Evolutionary conservation across 2,113 vertebrate species (phyloP).

Genomic region (zebrafish (Danio rerio)): GRCz12tu NC_133196.1:17447501-17448000

Average conservation of each 20-base stretch:
- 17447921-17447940: neutral
- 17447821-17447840: neutral
- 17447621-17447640: conserved; percentile 48
- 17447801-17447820: conserved; percentile 30
- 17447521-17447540: conserved; percentile 58
- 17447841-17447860: neutral
- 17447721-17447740: conserved; percentile 28
- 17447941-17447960: neutral
- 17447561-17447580: conserved; percentile 25
- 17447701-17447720: conserved; percentile 40
- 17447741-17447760: conserved; percentile 26
- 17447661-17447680: conserved; percentile 31
- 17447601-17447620: conserved; percentile 46
- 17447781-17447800: neutral
- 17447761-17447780: neutral
- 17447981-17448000: neutral
- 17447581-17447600: conserved; percentile 38
- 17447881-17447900: neutral
- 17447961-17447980: neutral
- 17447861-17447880: neutral
- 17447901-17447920: neutral
- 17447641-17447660: conserved; percentile 45
- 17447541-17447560: conserved; percentile 53
- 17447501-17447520: conserved; percentile 66
- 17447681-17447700: conserved; percentile 29